Base-by-base conservation (phyloP, 1,140 invertebrate species). In the Macrobrachium nipponense region DNA sequence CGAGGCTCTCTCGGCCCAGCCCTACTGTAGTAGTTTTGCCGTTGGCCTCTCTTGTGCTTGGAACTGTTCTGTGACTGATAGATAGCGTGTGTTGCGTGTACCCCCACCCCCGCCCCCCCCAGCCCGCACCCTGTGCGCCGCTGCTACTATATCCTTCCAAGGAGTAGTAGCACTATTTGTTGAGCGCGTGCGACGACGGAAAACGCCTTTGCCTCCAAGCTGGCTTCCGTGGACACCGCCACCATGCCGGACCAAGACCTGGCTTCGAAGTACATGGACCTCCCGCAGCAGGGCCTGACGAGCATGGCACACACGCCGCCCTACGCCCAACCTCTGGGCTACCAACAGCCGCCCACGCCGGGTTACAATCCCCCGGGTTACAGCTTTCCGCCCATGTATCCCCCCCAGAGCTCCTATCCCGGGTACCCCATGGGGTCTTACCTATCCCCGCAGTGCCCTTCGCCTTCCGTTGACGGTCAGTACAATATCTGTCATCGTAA, bases 191-290 rank as follows among this genome's bases (percentile, higher is more conserved):
- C 51, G 0, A 12, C 51, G 51, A 20, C 66, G 66, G 20, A 27
- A 68, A 68, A 68, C 66, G 66, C 66, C 66, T 27, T 20, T 11
- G 20, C 76, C 76, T 80, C 79, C 88, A 88, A 80, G 64, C 77
- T 89, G 88, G 88, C 88, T 68, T 82, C 88, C 72, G 85, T 82
- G 27, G 88, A 89, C 27, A 88, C 88, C 60, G 88, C 88, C 18
- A 87, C 75, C 58, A 84, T 89, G 84, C 85, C 88, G 62, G 88
- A 89, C 66, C 88, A 89, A 72, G 88, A 89, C 68, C 77, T 89
- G 88, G 88, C 84, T 51, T 70, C 85, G n/a, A 89, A 89, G 66
- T 89, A 89, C 82, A 80, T 89, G 77, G 88, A 89, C 70, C 66
- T 87, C n/a, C 85, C 85, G 23, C 85, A 87, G 61, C 82, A 87